Evolutionary conservation across 2,797 vertebrate genomes (phyloP).

Genomic region (Enteromius unitaeniatus): DNA sequence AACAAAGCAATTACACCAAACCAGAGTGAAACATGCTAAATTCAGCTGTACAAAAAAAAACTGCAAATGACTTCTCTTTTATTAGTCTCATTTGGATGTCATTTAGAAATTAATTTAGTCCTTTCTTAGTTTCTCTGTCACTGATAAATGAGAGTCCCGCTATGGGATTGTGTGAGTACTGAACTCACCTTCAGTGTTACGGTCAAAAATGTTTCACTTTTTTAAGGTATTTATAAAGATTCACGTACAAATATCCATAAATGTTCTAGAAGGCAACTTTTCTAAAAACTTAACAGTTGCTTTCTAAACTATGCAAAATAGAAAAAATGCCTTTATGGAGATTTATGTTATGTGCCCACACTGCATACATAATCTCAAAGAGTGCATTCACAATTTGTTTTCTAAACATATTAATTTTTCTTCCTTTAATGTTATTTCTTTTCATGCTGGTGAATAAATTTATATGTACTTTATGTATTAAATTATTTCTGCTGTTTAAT

Average conservation of each 20-base stretch:
- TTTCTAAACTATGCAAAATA: conserved; percentile 8
- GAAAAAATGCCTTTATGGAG: background rate
- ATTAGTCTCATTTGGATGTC: background rate
- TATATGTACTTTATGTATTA: conserved; percentile 5
- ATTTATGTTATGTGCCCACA: conserved; percentile 6
- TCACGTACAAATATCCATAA: background rate
- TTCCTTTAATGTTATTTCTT: conserved; percentile 26
- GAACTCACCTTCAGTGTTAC: background rate
- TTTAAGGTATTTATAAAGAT: background rate
- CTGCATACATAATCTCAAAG: conserved; percentile 25
- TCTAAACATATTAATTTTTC: conserved; percentile 3
- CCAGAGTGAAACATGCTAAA: background rate
- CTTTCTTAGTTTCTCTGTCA: background rate
- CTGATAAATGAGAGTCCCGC: conserved; percentile 18
- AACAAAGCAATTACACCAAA: background rate
- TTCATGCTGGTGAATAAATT: background rate
- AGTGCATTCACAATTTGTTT: conserved; percentile 9
- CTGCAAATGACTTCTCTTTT: background rate
- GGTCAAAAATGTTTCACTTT: background rate
- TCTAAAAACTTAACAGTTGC: background rate
- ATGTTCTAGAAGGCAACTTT: background rate
- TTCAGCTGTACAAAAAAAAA: background rate
- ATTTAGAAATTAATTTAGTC: background rate
- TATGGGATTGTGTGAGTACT: background rate
- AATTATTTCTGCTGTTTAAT: conserved; percentile 35